These are phyloP conservation scores for Hedychridium roseum DNA, from an alignment of 2,888 invertebrate genomes.

Conservation along the genomic window DNA sequence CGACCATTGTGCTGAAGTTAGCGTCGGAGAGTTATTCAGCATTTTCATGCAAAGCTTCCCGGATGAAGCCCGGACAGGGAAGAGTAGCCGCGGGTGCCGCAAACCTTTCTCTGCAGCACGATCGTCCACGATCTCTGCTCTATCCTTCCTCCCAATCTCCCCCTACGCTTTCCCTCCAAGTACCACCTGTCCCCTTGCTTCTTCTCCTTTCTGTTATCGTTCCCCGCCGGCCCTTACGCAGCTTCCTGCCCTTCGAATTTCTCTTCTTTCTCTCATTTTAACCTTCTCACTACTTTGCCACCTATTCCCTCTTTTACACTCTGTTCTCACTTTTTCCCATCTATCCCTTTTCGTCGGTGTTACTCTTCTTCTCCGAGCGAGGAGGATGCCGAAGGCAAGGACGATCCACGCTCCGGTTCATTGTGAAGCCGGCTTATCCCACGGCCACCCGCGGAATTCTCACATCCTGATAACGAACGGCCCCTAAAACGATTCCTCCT, in stretches of 20 bases:
- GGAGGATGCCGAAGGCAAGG: no score
- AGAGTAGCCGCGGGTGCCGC: conserved; percentile 55
- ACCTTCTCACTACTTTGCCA: conserved; percentile 12
- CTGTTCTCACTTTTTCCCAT: conserved; percentile 25
- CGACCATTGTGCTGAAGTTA: conserved; percentile 56
- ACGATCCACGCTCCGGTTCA: conserved; percentile 44
- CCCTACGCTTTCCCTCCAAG: conserved; percentile 2
- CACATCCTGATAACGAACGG: conserved; percentile 46
- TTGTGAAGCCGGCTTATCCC: conserved; percentile 48
- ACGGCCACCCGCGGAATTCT: conserved; percentile 41
- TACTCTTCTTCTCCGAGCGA: conserved; percentile 15
- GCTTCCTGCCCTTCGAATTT: neutral
- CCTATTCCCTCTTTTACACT: conserved; percentile 14
- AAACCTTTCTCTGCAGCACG: conserved; percentile 49
- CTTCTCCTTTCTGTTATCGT: neutral
- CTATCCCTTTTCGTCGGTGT: conserved; percentile 24
- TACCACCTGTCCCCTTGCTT: neutral
- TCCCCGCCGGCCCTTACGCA: neutral
- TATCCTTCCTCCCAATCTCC: conserved; percentile 1
- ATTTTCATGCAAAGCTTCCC: conserved; percentile 55
- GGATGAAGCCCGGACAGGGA: conserved; percentile 48
- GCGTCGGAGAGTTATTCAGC: conserved; percentile 54
- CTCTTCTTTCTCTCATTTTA: conserved; percentile 1
- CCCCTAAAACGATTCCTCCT: conserved; percentile 27
- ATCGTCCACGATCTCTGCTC: conserved; percentile 38